A percentile compares a stretch with the other conserved stretches of the same genome.
Conservation (phyloP, 1,140 invertebrate genomes). For the Drosophila bifasciata region DNA sequence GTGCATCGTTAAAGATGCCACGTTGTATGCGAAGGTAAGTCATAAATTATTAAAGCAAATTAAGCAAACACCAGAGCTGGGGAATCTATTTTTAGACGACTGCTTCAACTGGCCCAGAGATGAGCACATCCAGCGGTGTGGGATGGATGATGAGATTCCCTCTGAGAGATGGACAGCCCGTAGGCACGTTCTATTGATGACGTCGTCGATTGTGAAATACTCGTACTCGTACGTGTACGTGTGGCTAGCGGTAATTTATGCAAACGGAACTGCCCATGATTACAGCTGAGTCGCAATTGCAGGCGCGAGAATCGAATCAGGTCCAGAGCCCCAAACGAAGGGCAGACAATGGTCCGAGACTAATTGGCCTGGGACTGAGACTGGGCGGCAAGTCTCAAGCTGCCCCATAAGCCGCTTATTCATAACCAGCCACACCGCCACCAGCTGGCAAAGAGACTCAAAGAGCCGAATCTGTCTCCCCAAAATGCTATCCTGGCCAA, state of each 20-base stretch:
- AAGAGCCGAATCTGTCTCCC: too few species aligned
- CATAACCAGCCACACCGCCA: neutral
- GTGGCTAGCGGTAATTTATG: conserved; percentile 36
- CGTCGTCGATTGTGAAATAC: conserved; percentile 52
- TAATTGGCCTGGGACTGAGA: conserved; percentile 24
- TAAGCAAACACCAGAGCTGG: conserved; percentile 32
- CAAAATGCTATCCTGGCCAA: conserved; percentile 21
- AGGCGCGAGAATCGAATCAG: neutral
- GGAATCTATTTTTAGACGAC: conserved; percentile 58
- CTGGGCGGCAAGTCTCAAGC: neutral
- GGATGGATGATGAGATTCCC: conserved; percentile 13
- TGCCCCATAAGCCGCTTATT: conserved; percentile 1
- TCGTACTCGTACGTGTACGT: conserved; percentile 5
- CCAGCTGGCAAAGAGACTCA: too few species aligned
- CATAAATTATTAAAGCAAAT: conserved; percentile 61
- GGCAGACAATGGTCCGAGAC: neutral
- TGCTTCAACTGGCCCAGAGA: conserved; percentile 42
- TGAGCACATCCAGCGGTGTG: conserved; percentile 56
- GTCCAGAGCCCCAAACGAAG: neutral
- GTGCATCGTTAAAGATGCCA: conserved; percentile 44
- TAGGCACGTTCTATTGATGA: conserved; percentile 43
- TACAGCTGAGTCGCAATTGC: neutral
- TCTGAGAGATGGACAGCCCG: conserved; percentile 1
- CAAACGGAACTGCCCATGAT: conserved; percentile 55
- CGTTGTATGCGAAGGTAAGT: conserved; percentile 60